These are phyloP conservation scores for Taenioides sp. DNA, from an alignment of 2,797 vertebrate species.

Conservation along the genomic window DNA sequence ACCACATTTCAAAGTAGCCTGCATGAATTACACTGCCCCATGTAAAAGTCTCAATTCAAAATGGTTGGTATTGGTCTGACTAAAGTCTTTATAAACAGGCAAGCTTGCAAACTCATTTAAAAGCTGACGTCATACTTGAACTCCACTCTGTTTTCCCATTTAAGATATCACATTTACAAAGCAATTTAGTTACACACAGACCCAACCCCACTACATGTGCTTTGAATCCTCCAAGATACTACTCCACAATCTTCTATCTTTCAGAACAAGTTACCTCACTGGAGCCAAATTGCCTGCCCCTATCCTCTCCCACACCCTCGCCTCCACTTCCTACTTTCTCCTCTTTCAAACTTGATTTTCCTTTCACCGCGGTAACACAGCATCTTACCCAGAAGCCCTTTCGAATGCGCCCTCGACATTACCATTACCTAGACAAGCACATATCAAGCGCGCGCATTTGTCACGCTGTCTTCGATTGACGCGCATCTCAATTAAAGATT, in stretches of 20 bases:
- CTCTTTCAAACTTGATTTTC: conserved; percentile 33
- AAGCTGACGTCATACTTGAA: not conserved
- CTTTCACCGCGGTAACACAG: conserved; percentile 19
- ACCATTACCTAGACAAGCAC: conserved; percentile 33
- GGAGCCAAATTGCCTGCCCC: conserved; percentile 4
- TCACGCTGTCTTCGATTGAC: conserved; percentile 44
- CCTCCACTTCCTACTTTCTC: conserved; percentile 10
- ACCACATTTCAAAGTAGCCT: no score
- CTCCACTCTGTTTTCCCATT: not conserved
- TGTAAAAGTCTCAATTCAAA: not conserved
- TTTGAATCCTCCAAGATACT: conserved; percentile 3
- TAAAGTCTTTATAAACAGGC: not conserved
- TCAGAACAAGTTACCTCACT: not conserved
- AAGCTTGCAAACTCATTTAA: not conserved
- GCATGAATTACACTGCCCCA: no score
- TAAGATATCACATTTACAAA: not conserved
- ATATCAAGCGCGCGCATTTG: conserved; percentile 19
- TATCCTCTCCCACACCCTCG: not conserved
- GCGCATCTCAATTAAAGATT: conserved; percentile 66
- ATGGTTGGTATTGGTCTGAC: not conserved
- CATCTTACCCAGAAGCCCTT: conserved; percentile 12
- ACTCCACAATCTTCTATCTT: not conserved
- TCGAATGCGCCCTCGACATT: conserved; percentile 20
- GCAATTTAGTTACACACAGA: not conserved
- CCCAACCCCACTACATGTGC: conserved; percentile 1